Evolutionary conservation across 37 sponge, comb jelly and placozoan species (phyloP), one percentile per base, ranked within the genome.

Genomic region (Bolinopsis microptera): DNA sequence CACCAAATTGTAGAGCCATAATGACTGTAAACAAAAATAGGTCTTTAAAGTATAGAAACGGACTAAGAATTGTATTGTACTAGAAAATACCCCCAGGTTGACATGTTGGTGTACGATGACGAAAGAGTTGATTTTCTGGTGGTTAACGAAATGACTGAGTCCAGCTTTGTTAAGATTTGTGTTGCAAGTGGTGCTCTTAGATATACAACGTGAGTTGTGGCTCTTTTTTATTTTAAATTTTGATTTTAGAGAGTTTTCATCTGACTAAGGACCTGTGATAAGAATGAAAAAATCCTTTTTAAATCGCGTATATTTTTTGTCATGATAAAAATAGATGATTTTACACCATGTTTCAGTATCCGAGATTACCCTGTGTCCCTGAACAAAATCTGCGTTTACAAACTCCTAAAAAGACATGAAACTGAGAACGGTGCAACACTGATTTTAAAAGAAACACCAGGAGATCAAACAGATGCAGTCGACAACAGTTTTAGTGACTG

Each of bases 61-160:
- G n/a, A n/a, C n/a, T n/a, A n/a, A n/a, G n/a, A n/a, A n/a, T n/a
- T n/a, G n/a, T n/a, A n/a, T n/a, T n/a, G n/a, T n/a, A n/a, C n/a
- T n/a, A n/a, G n/a, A n/a, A n/a, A n/a, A n/a, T n/a, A n/a, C n/a
- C n/a, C n/a, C 1, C 90, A 86, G 90, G 61, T 86, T 5, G 90
- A 86, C 3, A 86, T 86, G 90, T 30, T 86, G 61, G 90, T 41
- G 32, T 86, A 86, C 90, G 90, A 41, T 2, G 90, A 86, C 36
- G 90, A 41, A 24, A 16, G 90, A 3, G 90, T 41, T 13, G 90
- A 86, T 40, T 86, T 86, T 48, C 90, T 86, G 23, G 24, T 86
- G 23, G 36, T 23, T n/a, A 40, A 86, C 36, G 35, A 86, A 13
- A 13, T 86, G 61, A 2, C 48, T 3, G 25, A 38, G 3, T n/a